Evolutionary conservation across 2,797 vertebrate genomes (phyloP), one percentile per base, ranked within the genome.

Genomic region (Pantherophis alleghaniensis): DNA sequence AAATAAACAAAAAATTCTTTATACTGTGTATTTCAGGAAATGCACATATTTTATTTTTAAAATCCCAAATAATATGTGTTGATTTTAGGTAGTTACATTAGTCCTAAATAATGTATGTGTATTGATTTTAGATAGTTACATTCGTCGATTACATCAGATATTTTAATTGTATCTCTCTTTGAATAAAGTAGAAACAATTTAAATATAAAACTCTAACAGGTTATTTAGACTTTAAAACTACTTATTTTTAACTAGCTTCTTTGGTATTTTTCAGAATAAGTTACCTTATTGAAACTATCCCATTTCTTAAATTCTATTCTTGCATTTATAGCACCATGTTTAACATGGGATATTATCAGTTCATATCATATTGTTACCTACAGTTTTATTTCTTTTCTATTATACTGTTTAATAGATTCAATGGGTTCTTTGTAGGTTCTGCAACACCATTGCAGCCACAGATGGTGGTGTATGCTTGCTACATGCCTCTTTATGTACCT

Each of bases 401-500:
- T 94, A 91, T 69, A 47, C n/a, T 83, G 10, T 95, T 93, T 95
- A 90, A 95, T 69, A 2, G 11, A 24, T 93, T 47, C 91, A 18
- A 88, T 95, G 32, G 26, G 20, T 95, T 96, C 26, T 93, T 95
- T 95, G 96, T 96, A 98, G 98, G 94, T 89, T 94, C 93, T 22
- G 94, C 95, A 56, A 20, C 89, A 22, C 92, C 66, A 53, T 87
- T 94, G 42, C 87, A 97, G 32, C 97, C 98, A 87, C 97, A 98
- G 94, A 96, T 98, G 95, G 97, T 97, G 0, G 97, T 98, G 4
- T 99, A 98, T 88, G 98, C 98, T 91, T 98, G 94, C 94, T 99
- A 97, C 96, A 96, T 97, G 91, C 97, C 98, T 22, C 96, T 98
- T 86, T 97, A 98, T 94, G 97, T 98, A 90, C 97, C 97, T 94